Percentiles rank a stretch among this genome's conserved stretches.
Conservation (phyloP, 2,113 vertebrate species). For the Platycercus adscitus region DNA sequence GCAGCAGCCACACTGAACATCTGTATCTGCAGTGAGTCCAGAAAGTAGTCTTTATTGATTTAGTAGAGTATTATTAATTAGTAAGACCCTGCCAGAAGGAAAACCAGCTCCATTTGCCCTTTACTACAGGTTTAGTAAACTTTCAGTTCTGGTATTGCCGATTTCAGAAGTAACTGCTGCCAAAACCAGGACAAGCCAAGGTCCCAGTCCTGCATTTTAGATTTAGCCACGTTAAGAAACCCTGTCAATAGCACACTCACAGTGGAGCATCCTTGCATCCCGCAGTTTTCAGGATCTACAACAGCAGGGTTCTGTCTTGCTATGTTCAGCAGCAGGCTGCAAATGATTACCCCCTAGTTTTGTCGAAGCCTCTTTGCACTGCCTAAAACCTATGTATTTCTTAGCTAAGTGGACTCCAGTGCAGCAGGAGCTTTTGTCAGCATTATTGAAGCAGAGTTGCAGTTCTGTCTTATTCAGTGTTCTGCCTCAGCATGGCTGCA, state of each 20-base stretch:
- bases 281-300: not conserved
- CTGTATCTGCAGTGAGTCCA: not conserved
- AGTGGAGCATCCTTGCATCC: no score
- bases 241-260: not conserved
- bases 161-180: not conserved
- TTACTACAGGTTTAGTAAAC: not conserved
- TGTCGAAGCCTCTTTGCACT: not conserved
- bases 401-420: not conserved
- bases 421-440: not conserved
- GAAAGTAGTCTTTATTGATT: not conserved
- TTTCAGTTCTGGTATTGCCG: not conserved
- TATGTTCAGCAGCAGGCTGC: not conserved
- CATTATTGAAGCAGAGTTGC: not conserved
- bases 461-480: not conserved
- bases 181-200: not conserved
- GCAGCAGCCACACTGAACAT: not conserved
- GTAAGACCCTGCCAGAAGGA: not conserved
- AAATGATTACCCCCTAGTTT: not conserved
- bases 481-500: rapidly evolving
- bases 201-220: not conserved
- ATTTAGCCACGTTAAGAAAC: not conserved
- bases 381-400: not conserved
- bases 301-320: not conserved
- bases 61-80: not conserved
- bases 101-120: not conserved